Evolutionary conservation across 1,140 invertebrate genomes (phyloP).

Genomic region (Ceratina australensis): DNA sequence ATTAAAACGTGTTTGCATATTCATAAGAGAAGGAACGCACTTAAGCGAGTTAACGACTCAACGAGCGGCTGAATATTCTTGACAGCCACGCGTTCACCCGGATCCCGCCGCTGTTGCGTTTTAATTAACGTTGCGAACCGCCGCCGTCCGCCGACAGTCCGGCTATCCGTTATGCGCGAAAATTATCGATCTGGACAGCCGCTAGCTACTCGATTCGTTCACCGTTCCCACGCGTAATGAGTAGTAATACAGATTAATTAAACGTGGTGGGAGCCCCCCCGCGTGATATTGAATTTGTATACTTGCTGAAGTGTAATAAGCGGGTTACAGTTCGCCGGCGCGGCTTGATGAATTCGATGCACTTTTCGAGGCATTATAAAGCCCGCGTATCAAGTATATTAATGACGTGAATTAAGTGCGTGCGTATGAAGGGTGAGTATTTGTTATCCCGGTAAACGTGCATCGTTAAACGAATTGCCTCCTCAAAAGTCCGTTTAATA

Average conservation of each 20-base stretch:
- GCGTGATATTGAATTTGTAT: neutral
- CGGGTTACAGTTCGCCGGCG: too few species aligned
- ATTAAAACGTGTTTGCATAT: slow-evolving; percentile 39
- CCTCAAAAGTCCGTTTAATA: too few species aligned
- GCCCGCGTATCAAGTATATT: too few species aligned
- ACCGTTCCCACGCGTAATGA: neutral
- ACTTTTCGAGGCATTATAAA: too few species aligned
- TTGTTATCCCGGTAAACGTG: too few species aligned
- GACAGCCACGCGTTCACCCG: slow-evolving; percentile 21
- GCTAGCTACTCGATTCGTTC: neutral
- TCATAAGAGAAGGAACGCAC: slow-evolving; percentile 34
- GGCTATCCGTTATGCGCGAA: neutral
- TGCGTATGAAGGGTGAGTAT: too few species aligned
- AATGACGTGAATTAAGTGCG: too few species aligned
- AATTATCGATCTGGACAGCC: neutral
- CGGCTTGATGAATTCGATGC: too few species aligned
- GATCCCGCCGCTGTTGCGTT: neutral
- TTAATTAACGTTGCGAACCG: slow-evolving; percentile 33
- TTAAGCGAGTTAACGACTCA: slow-evolving; percentile 39
- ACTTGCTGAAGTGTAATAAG: too few species aligned
- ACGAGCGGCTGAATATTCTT: slow-evolving; percentile 36
- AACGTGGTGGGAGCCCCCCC: too few species aligned
- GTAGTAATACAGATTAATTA: neutral
- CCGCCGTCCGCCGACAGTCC: neutral
- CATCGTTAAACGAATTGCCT: too few species aligned